Evolutionary conservation across 30 jellyfish, hydroid and myxozoan species (phyloP), one percentile per base, ranked within the genome.

Genomic region (Turritopsis rubra): DNA sequence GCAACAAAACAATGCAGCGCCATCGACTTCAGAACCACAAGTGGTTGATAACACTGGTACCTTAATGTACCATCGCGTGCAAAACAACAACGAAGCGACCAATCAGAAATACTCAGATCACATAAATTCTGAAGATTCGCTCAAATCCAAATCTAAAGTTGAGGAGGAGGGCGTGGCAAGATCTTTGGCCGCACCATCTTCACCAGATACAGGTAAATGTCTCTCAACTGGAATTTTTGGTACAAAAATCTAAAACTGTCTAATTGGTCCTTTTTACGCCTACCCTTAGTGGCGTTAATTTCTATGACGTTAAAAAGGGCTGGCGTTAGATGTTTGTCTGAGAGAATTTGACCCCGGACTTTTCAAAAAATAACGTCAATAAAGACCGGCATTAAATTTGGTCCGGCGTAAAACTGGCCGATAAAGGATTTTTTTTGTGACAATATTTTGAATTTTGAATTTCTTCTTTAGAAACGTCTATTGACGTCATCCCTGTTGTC

Each of bases 401-500:
- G 73, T 18, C 73, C 73, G 73, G 21, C 22, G 19, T 60, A 18
- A 60, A 23, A 18, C 73, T 0, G 73, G 19, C 19, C 73, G n/a
- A n/a, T n/a, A n/a, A n/a, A n/a, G n/a, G n/a, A 41, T 5, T 41
- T 41, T 3, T 41, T 41, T 41, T 5, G 13, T 3, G 60, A 41
- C 60, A 22, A 77, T 21, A 8, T 77, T 77, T 77, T 77, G n/a
- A 13, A 77, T 7, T 1, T 52, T 77, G 7, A 7, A 7, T 77
- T 77, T 77, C 28, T 26, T n/a, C 30, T 0, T 25, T 26, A 29
- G 68, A 75, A 8, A 66, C 28, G 21, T 75, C 96, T 29, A 80
- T 89, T 80, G 97, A 88, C 81, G 88, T 85, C 75, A 94, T 85
- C 7, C 97, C 99, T 0, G 84, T 94, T 17, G 83, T 94, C 17